A percentile compares a stretch with the other conserved stretches of the same genome.
These are phyloP conservation scores for Neosilurus mollespiculum DNA, from an alignment of 2,797 vertebrate genomes.

Conservation along the genomic window DNA sequence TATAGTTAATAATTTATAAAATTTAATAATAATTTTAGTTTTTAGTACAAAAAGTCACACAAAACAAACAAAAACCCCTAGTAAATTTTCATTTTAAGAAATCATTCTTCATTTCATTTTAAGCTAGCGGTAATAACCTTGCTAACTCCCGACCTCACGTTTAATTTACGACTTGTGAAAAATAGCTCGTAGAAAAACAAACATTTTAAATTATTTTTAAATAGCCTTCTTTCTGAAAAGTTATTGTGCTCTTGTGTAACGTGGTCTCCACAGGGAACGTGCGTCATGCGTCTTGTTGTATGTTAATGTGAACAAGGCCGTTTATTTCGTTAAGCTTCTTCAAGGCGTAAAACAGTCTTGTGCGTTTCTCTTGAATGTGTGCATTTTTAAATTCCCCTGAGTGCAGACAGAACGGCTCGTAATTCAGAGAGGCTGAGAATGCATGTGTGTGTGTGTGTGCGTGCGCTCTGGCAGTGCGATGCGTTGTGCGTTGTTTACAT, in stretches of 20 bases:
- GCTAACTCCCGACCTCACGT: neutral
- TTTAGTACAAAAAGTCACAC: neutral
- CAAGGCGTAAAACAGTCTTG: neutral
- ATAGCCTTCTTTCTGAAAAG: neutral
- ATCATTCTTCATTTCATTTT: too few relatives aligned
- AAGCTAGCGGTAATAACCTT: neutral
- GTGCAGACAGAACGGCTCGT: neutral
- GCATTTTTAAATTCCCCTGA: constrained; percentile 8
- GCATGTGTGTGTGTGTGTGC: constrained; percentile 43
- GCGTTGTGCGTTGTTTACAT: constrained; percentile 71
- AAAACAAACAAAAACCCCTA: neutral
- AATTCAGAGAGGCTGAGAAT: neutral
- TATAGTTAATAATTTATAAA: too few relatives aligned
- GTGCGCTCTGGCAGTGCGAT: constrained; percentile 19
- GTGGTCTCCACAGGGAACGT: neutral
- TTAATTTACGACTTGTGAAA: neutral
- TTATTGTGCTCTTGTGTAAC: neutral
- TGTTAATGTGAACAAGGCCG: neutral
- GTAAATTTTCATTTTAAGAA: neutral
- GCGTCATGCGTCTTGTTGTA: neutral
- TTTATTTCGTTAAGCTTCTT: constrained; percentile 21
- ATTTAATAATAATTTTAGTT: neutral
- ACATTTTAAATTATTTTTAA: neutral
- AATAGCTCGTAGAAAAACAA: neutral
- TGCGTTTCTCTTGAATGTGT: neutral